phyloP scores from a whole-genome alignment of 2,113 vertebrate species.

The Xenopus laevis region DNA sequence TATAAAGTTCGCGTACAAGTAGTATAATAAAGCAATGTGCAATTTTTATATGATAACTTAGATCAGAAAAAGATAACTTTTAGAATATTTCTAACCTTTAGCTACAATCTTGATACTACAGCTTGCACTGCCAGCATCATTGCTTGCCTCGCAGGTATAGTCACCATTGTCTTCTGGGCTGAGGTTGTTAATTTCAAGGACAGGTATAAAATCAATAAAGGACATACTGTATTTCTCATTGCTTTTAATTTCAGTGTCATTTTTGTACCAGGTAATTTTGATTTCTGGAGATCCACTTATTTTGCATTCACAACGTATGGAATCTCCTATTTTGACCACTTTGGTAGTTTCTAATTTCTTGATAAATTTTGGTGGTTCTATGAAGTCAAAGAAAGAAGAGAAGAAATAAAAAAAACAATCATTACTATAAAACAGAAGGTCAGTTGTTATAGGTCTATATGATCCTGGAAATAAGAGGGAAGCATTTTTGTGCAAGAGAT shows the following conservation, averaged over 20 bases:
- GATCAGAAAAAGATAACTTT: background rate
- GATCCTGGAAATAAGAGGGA: background rate
- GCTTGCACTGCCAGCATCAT: constrained; percentile 90
- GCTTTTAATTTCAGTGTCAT: constrained; percentile 78
- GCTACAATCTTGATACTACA: constrained; percentile 87
- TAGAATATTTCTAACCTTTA: constrained; percentile 81
- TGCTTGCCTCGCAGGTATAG: constrained; percentile 93
- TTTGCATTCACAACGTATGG: constrained; percentile 86
- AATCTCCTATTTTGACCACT: constrained; percentile 83
- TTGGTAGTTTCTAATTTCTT: constrained; percentile 87
- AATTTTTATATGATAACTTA: too few species aligned
- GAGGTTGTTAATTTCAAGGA: constrained; percentile 80
- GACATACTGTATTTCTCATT: constrained; percentile 80
- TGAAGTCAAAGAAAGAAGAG: constrained; percentile 62
- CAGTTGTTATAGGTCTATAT: background rate
- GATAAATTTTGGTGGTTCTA: constrained; percentile 93
- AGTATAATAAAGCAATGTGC: background rate
- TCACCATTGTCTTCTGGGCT: constrained; percentile 82
- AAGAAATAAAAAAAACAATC: constrained; percentile 20
- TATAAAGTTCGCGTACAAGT: too few species aligned
- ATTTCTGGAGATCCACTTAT: constrained; percentile 86
- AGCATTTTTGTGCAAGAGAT: background rate
- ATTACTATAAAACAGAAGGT: background rate
- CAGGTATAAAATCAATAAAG: constrained; percentile 81
- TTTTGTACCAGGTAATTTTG: constrained; percentile 88